These are phyloP conservation scores for Hormaphis cornu DNA, from an alignment of 1,140 invertebrate genomes.

Conservation along the genomic window DNA sequence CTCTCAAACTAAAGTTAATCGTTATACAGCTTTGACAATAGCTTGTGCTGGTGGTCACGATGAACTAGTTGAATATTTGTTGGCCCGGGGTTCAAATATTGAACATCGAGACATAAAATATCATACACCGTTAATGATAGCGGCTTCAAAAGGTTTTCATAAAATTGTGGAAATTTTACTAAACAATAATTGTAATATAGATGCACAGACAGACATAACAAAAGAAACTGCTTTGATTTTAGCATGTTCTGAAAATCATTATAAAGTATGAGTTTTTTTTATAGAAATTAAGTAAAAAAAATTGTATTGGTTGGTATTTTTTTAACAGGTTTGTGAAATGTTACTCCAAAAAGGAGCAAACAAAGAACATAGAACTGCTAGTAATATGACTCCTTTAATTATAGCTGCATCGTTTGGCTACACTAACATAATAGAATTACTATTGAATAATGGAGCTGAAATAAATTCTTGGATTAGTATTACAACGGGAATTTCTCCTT, in stretches of 20 bases:
- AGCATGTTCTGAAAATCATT: slow-evolving; percentile 92
- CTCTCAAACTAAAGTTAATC: slow-evolving; percentile 94
- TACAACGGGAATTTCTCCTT: slow-evolving; percentile 93
- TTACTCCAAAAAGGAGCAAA: slow-evolving; percentile 79
- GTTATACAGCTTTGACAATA: slow-evolving; percentile 93
- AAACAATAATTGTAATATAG: slow-evolving; percentile 86
- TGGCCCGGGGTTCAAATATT: slow-evolving; percentile 84
- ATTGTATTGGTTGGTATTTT: background rate
- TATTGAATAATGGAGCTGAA: slow-evolving; percentile 87
- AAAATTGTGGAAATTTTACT: slow-evolving; percentile 88
- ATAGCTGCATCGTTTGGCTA: slow-evolving; percentile 96
- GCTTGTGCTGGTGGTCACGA: slow-evolving; percentile 95
- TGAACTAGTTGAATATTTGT: slow-evolving; percentile 82
- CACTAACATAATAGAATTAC: slow-evolving; percentile 93
- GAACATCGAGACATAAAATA: slow-evolving; percentile 98
- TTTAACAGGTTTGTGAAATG: slow-evolving; percentile 79
- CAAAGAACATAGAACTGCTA: slow-evolving; percentile 98
- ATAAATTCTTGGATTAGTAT: slow-evolving; percentile 96
- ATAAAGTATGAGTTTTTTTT: slow-evolving; percentile 52
- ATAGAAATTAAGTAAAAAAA: background rate
- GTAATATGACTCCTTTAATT: slow-evolving; percentile 97
- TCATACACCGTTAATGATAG: slow-evolving; percentile 93
- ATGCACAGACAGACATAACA: slow-evolving; percentile 95
- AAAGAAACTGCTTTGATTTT: slow-evolving; percentile 97
- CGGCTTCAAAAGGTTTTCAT: slow-evolving; percentile 92